Conservation (phyloP, 2,888 invertebrate genomes). For the Idaea aversata region DNA sequence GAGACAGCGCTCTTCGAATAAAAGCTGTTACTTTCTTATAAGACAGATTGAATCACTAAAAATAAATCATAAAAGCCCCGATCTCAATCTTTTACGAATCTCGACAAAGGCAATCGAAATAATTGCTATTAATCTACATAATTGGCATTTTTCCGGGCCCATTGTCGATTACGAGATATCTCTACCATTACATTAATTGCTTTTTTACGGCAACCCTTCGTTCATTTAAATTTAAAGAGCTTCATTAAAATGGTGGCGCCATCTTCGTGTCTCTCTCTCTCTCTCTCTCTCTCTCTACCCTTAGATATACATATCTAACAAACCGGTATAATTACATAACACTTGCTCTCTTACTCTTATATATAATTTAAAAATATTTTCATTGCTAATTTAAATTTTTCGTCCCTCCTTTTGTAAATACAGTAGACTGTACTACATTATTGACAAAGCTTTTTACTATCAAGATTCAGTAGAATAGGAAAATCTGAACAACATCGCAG, state of each 20-base stretch:
- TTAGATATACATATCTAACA: too few species aligned
- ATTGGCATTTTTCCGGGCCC: conserved; percentile 22
- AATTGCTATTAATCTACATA: conserved; percentile 34
- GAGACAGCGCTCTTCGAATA: neutral
- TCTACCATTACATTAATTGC: conserved; percentile 56
- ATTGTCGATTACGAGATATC: conserved; percentile 24
- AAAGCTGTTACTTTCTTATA: neutral
- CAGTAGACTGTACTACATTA: too few species aligned
- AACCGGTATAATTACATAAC: too few species aligned
- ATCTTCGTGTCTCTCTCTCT: neutral
- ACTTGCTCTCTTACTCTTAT: too few species aligned
- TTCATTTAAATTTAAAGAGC: conserved; percentile 51
- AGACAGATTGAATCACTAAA: neutral
- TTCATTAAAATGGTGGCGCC: conserved; percentile 46
- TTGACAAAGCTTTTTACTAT: too few species aligned
- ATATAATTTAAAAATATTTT: too few species aligned
- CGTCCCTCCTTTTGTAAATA: too few species aligned
- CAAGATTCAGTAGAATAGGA: too few species aligned
- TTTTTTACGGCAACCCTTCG: conserved; percentile 55
- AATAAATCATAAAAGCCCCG: neutral
- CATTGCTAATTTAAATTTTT: too few species aligned
- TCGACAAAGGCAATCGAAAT: conserved; percentile 17
- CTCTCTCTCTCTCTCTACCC: neutral
- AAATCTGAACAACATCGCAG: too few species aligned
- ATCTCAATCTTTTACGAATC: conserved; percentile 10